Conservation (phyloP, 2,797 vertebrate genomes). For the Danionella dracula region DNA sequence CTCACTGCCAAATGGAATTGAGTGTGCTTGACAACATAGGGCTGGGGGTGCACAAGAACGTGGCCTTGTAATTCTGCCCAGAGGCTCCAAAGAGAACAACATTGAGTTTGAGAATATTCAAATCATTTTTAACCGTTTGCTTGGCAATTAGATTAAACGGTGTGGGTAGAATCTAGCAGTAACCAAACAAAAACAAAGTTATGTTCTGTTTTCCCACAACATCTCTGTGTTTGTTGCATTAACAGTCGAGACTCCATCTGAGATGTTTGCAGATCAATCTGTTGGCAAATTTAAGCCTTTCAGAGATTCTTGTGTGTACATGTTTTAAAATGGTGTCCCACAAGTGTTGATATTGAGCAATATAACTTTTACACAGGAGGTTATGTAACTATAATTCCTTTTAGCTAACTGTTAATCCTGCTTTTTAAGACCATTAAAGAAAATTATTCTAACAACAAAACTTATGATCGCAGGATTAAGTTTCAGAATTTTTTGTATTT, state of each 20-base stretch:
- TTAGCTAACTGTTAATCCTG: too few relatives aligned
- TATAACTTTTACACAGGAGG: too few relatives aligned
- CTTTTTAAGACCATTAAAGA: background rate
- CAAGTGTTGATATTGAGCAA: background rate
- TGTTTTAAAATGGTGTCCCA: too few relatives aligned
- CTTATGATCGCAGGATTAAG: too few relatives aligned
- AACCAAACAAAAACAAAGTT: slow-evolving; percentile 9
- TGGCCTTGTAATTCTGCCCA: slow-evolving; percentile 28
- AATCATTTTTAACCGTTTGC: slow-evolving; percentile 13
- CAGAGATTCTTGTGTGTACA: background rate
- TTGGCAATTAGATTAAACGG: slow-evolving; percentile 5
- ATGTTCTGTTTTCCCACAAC: slow-evolving; percentile 6
- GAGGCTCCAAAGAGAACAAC: slow-evolving; percentile 8
- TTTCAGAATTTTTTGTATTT: too few relatives aligned
- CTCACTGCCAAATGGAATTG: slow-evolving; percentile 31
- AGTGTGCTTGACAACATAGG: slow-evolving; percentile 30
- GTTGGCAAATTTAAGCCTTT: background rate
- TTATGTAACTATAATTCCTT: too few relatives aligned
- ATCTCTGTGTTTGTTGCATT: slow-evolving; percentile 3
- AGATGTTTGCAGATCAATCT: slow-evolving; percentile 9
- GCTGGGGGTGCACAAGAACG: slow-evolving; percentile 20
- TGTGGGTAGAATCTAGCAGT: slow-evolving; percentile 7
- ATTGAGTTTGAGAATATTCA: slow-evolving; percentile 16
- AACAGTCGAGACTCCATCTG: background rate
- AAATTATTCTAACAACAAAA: background rate